These are phyloP conservation scores for Rattus norvegicus DNA, from an alignment of 2,113 vertebrate species.

Conservation along the genomic window GRCr8 NC_086023.1:94474001-94474500, in stretches of 20 bases:
- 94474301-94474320: background rate
- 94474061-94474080: too few relatives aligned
- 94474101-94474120: background rate
- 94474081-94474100: too few relatives aligned
- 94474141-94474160: too few relatives aligned
- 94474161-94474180: background rate
- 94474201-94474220: background rate
- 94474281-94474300: background rate
- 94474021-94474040: background rate
- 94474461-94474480: background rate
- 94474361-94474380: background rate
- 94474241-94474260: background rate
- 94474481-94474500: background rate
- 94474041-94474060: too few relatives aligned
- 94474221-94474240: background rate
- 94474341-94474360: background rate
- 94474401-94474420: background rate
- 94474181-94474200: background rate
- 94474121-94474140: background rate
- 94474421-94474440: background rate
- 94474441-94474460: background rate
- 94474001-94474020: background rate
- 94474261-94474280: background rate
- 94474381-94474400: background rate
- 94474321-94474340: background rate